Base-by-base conservation (phyloP, 2,888 invertebrate species). In the Sphaerophoria rueppellii region DNA sequence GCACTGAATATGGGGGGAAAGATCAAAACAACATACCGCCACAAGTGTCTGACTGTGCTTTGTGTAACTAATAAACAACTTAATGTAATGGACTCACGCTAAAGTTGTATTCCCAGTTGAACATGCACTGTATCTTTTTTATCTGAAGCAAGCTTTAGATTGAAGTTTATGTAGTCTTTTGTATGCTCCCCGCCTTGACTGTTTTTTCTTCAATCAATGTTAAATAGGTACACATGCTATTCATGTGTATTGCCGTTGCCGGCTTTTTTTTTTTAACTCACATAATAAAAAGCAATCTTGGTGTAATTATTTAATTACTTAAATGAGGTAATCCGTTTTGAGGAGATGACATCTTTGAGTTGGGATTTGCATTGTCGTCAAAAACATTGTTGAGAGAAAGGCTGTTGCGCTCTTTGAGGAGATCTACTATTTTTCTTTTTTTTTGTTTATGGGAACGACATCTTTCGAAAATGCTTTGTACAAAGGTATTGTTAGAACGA, bases 1-100 rank as follows among this genome's bases (percentile, higher is more conserved):
- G 63, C 14, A 34, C 5, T 54, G 14, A 6, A 43, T 46, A 67
- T 46, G 16, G 43, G 43, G 43, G 24, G 52, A 74, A 50, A 82
- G 82, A 82, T 82, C 82, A 78, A 78, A 82, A 71, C 70, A 46
- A 78, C 70, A 74, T 74, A 78, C 82, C 82, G 82, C 52, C 71
- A 58, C 82, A 82, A 78, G 82, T 82, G 78, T 74, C 70, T 60
- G 72, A 40, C 43, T 43, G 43, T 4, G 9, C 24, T 9, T 65
- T 70, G 63, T 71, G 65, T 65, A 54, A 65, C 75, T 50, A 24
- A 82, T 78, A 74, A 82, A 82, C 78, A 82, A 82, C 74, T 82
- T 82, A 82, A 82, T 78, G 82, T 78, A 67, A 67, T 67, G 32
- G 40, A 32, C 40, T 40, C 24, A 24, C 24, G 24, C 40, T 52